Conservation (phyloP, 1,140 invertebrate species). For the Trypoxylus dichotomus region DNA sequence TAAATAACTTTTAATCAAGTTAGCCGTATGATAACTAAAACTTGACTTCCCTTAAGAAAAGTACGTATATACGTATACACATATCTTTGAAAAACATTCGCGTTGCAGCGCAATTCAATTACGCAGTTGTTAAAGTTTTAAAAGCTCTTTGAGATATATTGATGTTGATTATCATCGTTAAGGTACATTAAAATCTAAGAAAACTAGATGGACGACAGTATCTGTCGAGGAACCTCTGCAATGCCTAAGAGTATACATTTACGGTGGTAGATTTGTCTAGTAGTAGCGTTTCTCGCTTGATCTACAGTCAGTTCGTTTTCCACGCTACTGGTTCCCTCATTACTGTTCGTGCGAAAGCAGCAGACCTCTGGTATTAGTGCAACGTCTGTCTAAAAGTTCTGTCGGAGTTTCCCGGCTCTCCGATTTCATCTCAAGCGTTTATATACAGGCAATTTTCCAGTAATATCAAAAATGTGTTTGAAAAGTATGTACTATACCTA, state of each 20-base stretch:
- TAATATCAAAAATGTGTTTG: background rate
- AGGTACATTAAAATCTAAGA: background rate
- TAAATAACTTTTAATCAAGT: background rate
- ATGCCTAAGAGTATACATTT: no score
- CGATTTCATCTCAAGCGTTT: background rate
- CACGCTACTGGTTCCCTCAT: background rate
- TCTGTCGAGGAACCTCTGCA: no score
- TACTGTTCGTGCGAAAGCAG: background rate
- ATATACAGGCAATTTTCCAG: background rate
- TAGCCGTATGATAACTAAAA: background rate
- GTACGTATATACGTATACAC: background rate
- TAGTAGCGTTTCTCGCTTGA: background rate
- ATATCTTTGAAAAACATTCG: background rate
- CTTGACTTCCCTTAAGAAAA: background rate
- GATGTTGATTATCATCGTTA: background rate
- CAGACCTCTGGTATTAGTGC: slow-evolving; percentile 17
- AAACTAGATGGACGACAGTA: background rate
- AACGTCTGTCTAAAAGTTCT: slow-evolving; percentile 7
- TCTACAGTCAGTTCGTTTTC: slow-evolving; percentile 7
- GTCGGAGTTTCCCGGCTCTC: background rate
- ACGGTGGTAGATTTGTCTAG: no score
- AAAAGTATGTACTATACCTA: no score
- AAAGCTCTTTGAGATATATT: background rate
- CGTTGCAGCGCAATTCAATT: background rate
- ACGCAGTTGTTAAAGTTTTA: background rate